Conservation (phyloP, 2,797 vertebrate species). For the Antennarius maculatus region DNA sequence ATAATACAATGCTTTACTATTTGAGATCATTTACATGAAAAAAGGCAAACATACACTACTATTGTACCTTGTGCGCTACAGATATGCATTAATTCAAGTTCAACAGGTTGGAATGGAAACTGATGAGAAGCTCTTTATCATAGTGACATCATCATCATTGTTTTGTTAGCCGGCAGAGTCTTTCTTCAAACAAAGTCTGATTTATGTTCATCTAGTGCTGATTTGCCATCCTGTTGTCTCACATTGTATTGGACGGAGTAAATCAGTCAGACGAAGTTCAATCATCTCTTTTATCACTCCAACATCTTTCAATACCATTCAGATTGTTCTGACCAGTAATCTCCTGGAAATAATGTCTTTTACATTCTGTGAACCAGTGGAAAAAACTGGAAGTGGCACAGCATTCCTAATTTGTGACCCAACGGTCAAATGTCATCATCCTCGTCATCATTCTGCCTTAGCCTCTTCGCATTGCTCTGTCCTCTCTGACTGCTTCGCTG, state of each 20-base stretch:
- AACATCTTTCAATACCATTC: conserved; percentile 4
- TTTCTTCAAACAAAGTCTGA: conserved; percentile 25
- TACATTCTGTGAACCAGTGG: conserved; percentile 27
- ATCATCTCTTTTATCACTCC: conserved; percentile 9
- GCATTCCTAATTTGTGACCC: conserved; percentile 27
- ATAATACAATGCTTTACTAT: conserved; percentile 21
- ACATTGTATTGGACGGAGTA: conserved; percentile 14
- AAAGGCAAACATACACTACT: conserved; percentile 27
- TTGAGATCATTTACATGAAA: conserved; percentile 35
- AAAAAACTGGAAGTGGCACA: conserved; percentile 37
- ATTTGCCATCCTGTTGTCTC: conserved; percentile 25
- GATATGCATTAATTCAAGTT: conserved; percentile 56
- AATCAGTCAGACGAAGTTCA: conserved; percentile 13
- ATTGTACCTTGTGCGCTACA: conserved; percentile 43
- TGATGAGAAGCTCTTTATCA: conserved; percentile 43
- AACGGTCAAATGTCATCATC: conserved; percentile 73
- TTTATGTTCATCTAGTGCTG: conserved; percentile 7
- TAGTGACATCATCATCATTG: conserved; percentile 23
- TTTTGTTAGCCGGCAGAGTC: conserved; percentile 23
- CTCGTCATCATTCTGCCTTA: conserved; percentile 64
- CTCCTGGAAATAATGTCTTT: conserved; percentile 28
- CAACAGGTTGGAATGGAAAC: conserved; percentile 50
- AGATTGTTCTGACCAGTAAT: conserved; percentile 14
- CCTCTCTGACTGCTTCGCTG: conserved; percentile 69
- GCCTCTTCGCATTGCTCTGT: conserved; percentile 62